A percentile compares a stretch with the other conserved stretches of the same genome.
These are phyloP conservation scores for Encarsia formosa DNA, from an alignment of 2,888 invertebrate species.

Conservation along the genomic window DNA sequence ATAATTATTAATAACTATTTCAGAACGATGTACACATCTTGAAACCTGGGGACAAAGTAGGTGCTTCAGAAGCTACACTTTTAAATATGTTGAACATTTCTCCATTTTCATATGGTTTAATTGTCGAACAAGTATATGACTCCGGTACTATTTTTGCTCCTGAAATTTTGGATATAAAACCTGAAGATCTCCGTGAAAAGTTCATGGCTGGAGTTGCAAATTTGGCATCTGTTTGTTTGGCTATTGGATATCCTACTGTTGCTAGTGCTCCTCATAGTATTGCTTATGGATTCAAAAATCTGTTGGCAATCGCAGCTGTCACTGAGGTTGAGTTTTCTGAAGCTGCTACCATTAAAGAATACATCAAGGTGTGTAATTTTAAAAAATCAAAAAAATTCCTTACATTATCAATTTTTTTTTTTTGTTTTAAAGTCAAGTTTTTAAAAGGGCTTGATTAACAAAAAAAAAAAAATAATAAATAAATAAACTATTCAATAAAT, in stretches of 20 bases:
- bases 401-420: too few relatives aligned
- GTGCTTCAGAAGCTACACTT: slow-evolving; percentile 96
- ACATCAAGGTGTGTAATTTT: slow-evolving; percentile 78
- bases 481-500: too few relatives aligned
- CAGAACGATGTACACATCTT: slow-evolving; percentile 83
- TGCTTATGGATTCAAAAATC: slow-evolving; percentile 96
- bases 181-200: slow-evolving; percentile 86
- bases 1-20: too few relatives aligned
- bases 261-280: slow-evolving; percentile 97
- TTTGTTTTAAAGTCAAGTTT: too few relatives aligned
- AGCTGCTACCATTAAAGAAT: slow-evolving; percentile 88
- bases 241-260: slow-evolving; percentile 92
- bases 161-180: slow-evolving; percentile 95
- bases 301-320: slow-evolving; percentile 92
- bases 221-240: slow-evolving; percentile 87
- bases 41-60: slow-evolving; percentile 95
- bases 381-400: too few relatives aligned
- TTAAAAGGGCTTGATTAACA: too few relatives aligned
- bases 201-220: slow-evolving; percentile 94
- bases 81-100: slow-evolving; percentile 99
- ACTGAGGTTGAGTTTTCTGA: slow-evolving; percentile 95
- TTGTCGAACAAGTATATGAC: slow-evolving; percentile 96
- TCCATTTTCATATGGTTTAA: slow-evolving; percentile 97
- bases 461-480: too few relatives aligned
- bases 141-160: slow-evolving; percentile 97